Evolutionary conservation across 2,113 vertebrate genomes (phyloP).

Genomic region (Genyomyrus donnyi): DNA sequence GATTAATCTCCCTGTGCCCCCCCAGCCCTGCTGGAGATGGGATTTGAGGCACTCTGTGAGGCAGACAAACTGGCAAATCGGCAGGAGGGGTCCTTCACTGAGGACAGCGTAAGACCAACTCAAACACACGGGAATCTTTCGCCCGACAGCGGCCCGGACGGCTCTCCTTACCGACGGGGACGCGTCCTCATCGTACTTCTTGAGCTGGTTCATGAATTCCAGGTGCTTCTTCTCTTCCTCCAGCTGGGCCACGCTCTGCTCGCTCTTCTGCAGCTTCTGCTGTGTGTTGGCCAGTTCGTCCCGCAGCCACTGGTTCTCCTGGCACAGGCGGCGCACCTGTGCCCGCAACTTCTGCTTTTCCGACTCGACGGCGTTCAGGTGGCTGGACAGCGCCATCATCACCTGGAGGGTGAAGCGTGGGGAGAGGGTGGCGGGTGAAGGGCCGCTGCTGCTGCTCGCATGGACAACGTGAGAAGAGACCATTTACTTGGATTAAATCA

Average conservation of each 20-base stretch:
- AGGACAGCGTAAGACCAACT: background rate
- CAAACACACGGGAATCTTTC: background rate
- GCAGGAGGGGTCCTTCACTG: background rate
- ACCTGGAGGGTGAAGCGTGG: constrained; percentile 58
- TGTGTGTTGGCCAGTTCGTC: constrained; percentile 95
- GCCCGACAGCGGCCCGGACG: background rate
- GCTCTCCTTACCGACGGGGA: constrained; percentile 63
- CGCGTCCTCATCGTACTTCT: constrained; percentile 91
- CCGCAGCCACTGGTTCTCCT: constrained; percentile 96
- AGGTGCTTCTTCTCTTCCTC: constrained; percentile 98
- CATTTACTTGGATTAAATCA: background rate
- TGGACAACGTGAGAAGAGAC: background rate
- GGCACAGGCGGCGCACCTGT: constrained; percentile 88
- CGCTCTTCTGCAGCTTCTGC: constrained; percentile 94
- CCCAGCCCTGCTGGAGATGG: background rate
- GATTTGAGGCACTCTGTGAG: background rate
- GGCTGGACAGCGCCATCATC: constrained; percentile 95
- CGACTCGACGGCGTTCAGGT: constrained; percentile 91
- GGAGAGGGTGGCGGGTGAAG: background rate
- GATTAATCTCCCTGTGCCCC: background rate
- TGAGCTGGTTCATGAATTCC: constrained; percentile 96
- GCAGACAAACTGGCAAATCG: background rate
- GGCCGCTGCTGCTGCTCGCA: background rate
- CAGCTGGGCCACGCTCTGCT: constrained; percentile 90
- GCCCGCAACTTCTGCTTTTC: constrained; percentile 97